A percentile compares a stretch with the other conserved stretches of the same genome.
phyloP scores from a whole-genome alignment of 1,140 invertebrate species.

The Hycleus cichorii region DNA sequence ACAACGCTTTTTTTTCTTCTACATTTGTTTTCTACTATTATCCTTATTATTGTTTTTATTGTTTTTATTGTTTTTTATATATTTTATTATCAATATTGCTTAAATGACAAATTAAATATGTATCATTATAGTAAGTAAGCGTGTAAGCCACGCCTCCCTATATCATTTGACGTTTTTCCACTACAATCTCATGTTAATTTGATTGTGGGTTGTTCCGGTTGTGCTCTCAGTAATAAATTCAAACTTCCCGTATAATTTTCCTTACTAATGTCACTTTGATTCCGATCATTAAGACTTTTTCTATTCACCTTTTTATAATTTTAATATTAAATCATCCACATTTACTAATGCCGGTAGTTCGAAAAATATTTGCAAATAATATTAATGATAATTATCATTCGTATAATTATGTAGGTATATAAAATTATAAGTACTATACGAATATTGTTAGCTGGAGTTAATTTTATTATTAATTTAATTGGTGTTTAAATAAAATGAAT shows the following conservation, averaged over 20 bases:
- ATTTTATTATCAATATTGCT: constrained; percentile 11
- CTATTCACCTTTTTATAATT: constrained; percentile 7
- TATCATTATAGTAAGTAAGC: constrained; percentile 16
- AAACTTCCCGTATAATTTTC: constrained; percentile 15
- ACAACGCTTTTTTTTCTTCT: too few relatives aligned
- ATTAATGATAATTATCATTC: too few relatives aligned
- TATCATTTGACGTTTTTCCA: constrained; percentile 16
- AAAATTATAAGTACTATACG: too few relatives aligned
- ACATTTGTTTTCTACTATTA: too few relatives aligned
- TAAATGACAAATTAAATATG: constrained; percentile 17
- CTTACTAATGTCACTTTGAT: constrained; percentile 16
- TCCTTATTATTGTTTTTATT: constrained; percentile 6
- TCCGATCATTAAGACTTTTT: constrained; percentile 15
- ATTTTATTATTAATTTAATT: too few relatives aligned
- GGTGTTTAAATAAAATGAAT: too few relatives aligned
- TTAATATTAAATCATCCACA: constrained; percentile 6
- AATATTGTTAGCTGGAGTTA: too few relatives aligned
- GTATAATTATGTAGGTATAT: too few relatives aligned
- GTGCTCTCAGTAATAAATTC: constrained; percentile 16
- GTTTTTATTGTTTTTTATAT: constrained; percentile 7
- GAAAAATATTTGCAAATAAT: too few relatives aligned
- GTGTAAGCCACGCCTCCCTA: constrained; percentile 13
- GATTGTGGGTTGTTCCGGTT: constrained; percentile 16
- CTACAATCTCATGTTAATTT: constrained; percentile 16
- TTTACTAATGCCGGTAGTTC: too few relatives aligned